phyloP scores from a whole-genome alignment of 1,140 invertebrate species.

The Trissolcus basalis region DNA sequence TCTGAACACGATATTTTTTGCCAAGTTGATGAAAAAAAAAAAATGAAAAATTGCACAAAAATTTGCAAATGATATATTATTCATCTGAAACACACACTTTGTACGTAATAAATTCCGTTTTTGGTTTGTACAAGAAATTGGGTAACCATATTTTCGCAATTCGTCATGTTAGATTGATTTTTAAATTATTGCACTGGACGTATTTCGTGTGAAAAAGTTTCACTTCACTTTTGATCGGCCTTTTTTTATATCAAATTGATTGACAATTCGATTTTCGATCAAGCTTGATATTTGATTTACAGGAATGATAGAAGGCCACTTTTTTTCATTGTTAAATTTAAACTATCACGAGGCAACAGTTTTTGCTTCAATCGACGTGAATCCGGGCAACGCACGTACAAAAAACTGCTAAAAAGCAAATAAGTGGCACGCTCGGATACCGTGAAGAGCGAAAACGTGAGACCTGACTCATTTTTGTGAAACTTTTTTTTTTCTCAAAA shows the following conservation, averaged over 20 bases:
- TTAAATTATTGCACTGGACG: too few relatives aligned
- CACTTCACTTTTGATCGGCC: too few relatives aligned
- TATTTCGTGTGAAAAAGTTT: too few relatives aligned
- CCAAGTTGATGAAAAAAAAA: not conserved
- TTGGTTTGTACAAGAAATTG: not conserved
- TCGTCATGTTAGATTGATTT: too few relatives aligned
- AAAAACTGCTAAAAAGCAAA: constrained; percentile 39
- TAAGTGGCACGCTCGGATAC: constrained; percentile 24
- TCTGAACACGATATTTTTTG: constrained; percentile 30
- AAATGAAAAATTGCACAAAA: not conserved
- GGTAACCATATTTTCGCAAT: too few relatives aligned
- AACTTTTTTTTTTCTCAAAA: constrained; percentile 17
- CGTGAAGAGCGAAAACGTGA: constrained; percentile 37
- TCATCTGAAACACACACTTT: not conserved
- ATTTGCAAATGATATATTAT: not conserved
- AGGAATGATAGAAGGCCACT: too few relatives aligned
- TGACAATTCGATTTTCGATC: too few relatives aligned
- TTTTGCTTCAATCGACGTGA: constrained; percentile 22
- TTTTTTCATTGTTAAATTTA: not conserved
- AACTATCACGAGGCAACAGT: too few relatives aligned
- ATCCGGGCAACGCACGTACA: constrained; percentile 24
- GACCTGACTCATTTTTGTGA: constrained; percentile 13
- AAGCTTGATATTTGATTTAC: too few relatives aligned
- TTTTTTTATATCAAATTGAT: too few relatives aligned
- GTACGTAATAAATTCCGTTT: not conserved